Base-by-base conservation (phyloP, 2,888 invertebrate genomes). In the Hirtodrosophila trivittata region DNA sequence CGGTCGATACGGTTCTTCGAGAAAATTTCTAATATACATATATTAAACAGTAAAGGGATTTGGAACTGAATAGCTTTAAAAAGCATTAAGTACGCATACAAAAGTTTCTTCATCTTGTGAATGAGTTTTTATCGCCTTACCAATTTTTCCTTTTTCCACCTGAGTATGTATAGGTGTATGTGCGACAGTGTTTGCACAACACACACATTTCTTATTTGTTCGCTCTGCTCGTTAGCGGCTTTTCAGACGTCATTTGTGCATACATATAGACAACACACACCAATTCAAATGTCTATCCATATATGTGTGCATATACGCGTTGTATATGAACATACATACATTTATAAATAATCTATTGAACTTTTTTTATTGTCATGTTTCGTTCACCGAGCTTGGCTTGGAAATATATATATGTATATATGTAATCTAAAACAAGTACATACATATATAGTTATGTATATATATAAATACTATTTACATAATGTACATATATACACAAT, bases 191-290 rank as follows among this genome's bases (percentile, higher is more conserved):
- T 52, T 50, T 46, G 43, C 32, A 54, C 66, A 45, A 30, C 33
- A 33, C 33, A 32, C 32, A 50, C 8, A 38, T 54, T 18, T 67
- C 42, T 54, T 68, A 41, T 63, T 67, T 72, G 41, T 59, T 25
- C 59, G 16, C 52, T 54, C 9, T 56, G 56, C 64, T 81, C 71
- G 77, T 77, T 77, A 75, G 78, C 77, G 77, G 75, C 77, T 75
- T 70, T 77, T 82, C 47, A 57, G 57, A 80, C 69, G 77, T 83
- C 76, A 83, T 58, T 57, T 30, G 28, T 49, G 49, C 66, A 59
- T 14, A 57, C 14, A 46, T 16, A 33, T n/a, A 42, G 6, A 51
- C 12, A 21, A 21, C 25, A 52, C 12, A 35, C 14, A 50, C 1
- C 35, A 13, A 35, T 35, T 13, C n/a, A 35, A 9, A 35, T 35